Percentiles rank a stretch among this genome's conserved stretches.
These are phyloP conservation scores for Aphrophora alni DNA, from an alignment of 2,888 invertebrate genomes.

Conservation along the genomic window DNA sequence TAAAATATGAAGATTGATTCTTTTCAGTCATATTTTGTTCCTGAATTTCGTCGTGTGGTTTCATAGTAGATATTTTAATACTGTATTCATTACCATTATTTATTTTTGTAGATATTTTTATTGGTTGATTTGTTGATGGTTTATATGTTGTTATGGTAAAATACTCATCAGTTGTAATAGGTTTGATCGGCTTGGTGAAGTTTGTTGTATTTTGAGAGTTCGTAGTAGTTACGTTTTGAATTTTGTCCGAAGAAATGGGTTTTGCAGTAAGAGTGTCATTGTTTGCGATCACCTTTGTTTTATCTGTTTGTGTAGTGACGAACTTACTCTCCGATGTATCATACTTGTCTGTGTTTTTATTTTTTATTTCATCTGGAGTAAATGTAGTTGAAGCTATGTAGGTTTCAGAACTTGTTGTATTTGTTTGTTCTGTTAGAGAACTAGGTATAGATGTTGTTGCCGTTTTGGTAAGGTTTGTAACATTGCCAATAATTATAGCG, in stretches of 20 bases:
- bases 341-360: neutral
- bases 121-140: constrained; percentile 25
- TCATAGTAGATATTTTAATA: neutral
- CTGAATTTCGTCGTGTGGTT: neutral
- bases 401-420: neutral
- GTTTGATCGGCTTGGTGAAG: neutral
- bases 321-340: neutral
- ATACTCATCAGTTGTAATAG: neutral
- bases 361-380: neutral
- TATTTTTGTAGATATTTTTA: neutral
- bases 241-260: neutral
- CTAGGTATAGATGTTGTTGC: neutral
- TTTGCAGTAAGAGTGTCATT: neutral
- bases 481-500: neutral
- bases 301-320: neutral
- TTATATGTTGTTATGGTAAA: constrained; percentile 31
- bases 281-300: neutral
- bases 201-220: neutral
- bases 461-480: neutral
- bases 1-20: too few species aligned
- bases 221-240: too few species aligned
- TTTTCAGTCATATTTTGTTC: neutral
- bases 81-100: neutral
- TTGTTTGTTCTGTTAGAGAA: neutral
- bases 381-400: neutral